phyloP scores from a whole-genome alignment of 2,113 vertebrate species.

The Xiphophorus maculatus region DNA sequence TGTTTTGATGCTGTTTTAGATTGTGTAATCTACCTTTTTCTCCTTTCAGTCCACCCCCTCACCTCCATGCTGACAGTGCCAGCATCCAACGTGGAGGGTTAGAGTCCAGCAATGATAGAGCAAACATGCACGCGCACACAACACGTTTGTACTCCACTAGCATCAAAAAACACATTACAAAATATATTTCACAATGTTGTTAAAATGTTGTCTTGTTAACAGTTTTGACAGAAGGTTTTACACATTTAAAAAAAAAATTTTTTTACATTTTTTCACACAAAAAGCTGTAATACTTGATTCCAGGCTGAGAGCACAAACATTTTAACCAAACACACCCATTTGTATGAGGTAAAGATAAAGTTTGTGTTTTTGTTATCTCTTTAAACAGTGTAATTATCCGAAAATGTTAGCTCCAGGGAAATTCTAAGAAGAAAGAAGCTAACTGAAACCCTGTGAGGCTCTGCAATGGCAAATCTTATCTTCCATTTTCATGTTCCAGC shows the following conservation, averaged over 20 bases:
- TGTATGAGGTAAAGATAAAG: not conserved
- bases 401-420: not conserved
- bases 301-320: not conserved
- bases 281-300: not conserved
- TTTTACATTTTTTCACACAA: not conserved
- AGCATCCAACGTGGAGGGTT: conserved; percentile 77
- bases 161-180: not conserved
- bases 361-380: not conserved
- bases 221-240: not conserved
- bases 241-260: not conserved
- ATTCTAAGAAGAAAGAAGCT: conserved; percentile 1
- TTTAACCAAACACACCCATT: not conserved
- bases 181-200: not conserved
- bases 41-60: conserved; percentile 19
- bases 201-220: not conserved
- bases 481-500: conserved; percentile 9
- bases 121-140: not conserved
- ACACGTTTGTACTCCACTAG: not conserved
- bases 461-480: conserved; percentile 30
- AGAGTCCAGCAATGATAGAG: conserved; percentile 74
- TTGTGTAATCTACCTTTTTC: not conserved
- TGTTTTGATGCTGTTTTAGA: not conserved
- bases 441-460: conserved; percentile 1
- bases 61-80: conserved; percentile 10
- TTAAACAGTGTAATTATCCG: not conserved